These are phyloP conservation scores for Coleophora deauratella DNA, from an alignment of 2,888 invertebrate genomes.

Conservation along the genomic window DNA sequence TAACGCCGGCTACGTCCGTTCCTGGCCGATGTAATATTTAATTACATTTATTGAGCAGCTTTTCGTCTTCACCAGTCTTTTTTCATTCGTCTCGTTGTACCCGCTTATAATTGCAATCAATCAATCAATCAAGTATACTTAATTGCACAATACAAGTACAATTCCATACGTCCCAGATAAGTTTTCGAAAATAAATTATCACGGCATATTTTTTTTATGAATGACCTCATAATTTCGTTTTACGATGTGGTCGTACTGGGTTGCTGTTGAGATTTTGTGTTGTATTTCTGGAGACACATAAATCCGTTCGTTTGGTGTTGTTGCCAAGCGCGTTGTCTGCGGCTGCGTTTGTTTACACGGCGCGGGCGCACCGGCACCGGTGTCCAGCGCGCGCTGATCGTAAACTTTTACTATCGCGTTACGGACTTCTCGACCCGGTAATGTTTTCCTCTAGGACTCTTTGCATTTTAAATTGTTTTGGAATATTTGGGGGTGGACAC, in stretches of 20 bases:
- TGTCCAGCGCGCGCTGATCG: conserved; percentile 27
- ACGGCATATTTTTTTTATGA: too few relatives aligned
- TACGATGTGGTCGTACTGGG: conserved; percentile 18
- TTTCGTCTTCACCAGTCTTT: conserved; percentile 18
- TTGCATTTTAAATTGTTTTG: conserved; percentile 1
- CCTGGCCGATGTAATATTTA: conserved; percentile 32
- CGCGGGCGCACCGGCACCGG: conserved; percentile 26
- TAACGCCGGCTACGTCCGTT: conserved; percentile 22
- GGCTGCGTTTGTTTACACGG: conserved; percentile 48
- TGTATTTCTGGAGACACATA: conserved; percentile 28
- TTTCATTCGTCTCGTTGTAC: conserved; percentile 18
- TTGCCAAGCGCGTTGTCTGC: conserved; percentile 44
- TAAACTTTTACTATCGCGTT: conserved; percentile 29
- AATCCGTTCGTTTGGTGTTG: conserved; percentile 29
- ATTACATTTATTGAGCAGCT: conserved; percentile 37
- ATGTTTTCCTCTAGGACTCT: conserved; percentile 1
- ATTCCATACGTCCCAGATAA: too few relatives aligned
- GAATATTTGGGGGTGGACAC: neutral
- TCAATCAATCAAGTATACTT: too few relatives aligned
- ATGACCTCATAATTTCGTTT: conserved; percentile 23
- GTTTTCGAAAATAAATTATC: too few relatives aligned
- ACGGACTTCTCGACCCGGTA: conserved; percentile 8
- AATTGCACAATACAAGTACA: too few relatives aligned
- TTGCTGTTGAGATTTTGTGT: conserved; percentile 20
- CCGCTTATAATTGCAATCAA: conserved; percentile 10